Conservation (phyloP, 1,140 invertebrate genomes). For the Sinonovacula constricta region DNA sequence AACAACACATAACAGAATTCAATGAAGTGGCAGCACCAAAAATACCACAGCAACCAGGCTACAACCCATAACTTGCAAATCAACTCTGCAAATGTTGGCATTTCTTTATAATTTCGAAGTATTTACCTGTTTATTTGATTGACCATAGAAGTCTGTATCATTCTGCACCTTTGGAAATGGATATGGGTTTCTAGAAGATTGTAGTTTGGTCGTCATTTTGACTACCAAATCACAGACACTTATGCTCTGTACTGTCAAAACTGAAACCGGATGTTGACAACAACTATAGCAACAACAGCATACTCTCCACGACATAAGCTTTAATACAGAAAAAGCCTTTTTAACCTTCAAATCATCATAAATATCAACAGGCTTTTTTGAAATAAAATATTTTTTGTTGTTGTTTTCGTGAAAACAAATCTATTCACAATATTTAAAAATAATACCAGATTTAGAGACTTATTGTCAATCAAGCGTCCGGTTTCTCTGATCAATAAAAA, state of each 20-base stretch:
- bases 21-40: too few relatives aligned
- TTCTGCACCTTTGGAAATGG: slow-evolving; percentile 74
- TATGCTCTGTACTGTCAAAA: background rate
- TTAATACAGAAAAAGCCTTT: too few relatives aligned
- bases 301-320: slow-evolving; percentile 38
- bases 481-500: too few relatives aligned
- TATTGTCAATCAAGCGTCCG: too few relatives aligned
- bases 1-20: too few relatives aligned
- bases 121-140: slow-evolving; percentile 62
- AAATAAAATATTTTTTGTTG: too few relatives aligned
- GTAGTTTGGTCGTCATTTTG: slow-evolving; percentile 54
- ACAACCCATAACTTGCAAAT: background rate
- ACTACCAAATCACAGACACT: too few relatives aligned
- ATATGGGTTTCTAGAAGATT: slow-evolving; percentile 73
- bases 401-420: too few relatives aligned
- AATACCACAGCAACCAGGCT: background rate
- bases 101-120: background rate
- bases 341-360: too few relatives aligned
- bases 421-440: too few relatives aligned
- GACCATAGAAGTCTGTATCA: slow-evolving; percentile 72
- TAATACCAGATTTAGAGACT: too few relatives aligned
- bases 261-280: slow-evolving; percentile 45
- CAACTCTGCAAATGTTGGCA: background rate
- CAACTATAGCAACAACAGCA: slow-evolving; percentile 36
- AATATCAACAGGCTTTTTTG: too few relatives aligned